Evolutionary conservation across 2,113 vertebrate species (phyloP).

Genomic region (Melanerpes aurifrons): DNA sequence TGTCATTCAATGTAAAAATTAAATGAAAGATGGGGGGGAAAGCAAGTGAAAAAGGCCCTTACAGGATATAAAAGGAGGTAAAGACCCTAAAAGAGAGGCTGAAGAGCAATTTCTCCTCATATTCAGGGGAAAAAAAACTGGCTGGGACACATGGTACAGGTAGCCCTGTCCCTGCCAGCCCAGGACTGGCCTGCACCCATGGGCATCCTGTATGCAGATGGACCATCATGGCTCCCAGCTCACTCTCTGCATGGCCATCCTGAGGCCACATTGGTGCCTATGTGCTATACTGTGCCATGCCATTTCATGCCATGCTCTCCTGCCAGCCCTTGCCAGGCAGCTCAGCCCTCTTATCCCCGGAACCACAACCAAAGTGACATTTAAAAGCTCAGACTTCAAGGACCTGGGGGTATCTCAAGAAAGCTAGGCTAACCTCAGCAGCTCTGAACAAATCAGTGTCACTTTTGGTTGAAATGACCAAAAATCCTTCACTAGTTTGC

Average conservation of each 20-base stretch:
- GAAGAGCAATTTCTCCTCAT: not conserved
- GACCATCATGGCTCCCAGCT: not conserved
- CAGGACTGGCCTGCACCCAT: not conserved
- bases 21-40: not conserved
- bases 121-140: not conserved
- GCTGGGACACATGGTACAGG: not conserved
- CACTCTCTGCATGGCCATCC: not conserved
- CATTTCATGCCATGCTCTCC: not conserved
- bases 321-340: not conserved
- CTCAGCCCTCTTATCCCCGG: not conserved
- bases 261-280: not conserved
- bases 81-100: not conserved
- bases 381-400: not conserved
- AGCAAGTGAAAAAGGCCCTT: not conserved
- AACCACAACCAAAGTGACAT: not conserved
- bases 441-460: not conserved
- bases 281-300: not conserved
- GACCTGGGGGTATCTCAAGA: not conserved
- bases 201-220: rapidly evolving
- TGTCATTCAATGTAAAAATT: not conserved
- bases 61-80: not conserved
- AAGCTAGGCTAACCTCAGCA: not conserved
- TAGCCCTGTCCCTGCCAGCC: not conserved
- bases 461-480: not conserved
- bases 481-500: not conserved